A percentile compares a stretch with the other conserved stretches of the same genome.
Evolutionary conservation across 1,140 invertebrate genomes (phyloP).

Genomic region (Leptopilina boulardi): DNA sequence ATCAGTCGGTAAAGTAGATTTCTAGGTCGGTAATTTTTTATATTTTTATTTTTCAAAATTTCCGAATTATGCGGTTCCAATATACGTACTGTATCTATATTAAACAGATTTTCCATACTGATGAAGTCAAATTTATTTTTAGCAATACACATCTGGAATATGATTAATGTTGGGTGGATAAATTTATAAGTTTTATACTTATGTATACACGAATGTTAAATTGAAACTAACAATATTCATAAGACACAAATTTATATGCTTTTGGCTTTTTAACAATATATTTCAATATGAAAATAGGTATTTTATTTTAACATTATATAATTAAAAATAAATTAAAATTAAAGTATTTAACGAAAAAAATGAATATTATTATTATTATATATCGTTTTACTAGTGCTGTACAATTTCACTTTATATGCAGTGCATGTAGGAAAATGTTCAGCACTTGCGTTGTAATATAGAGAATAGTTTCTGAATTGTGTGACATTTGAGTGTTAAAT

Average conservation of each 20-base stretch:
- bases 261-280: too few species aligned
- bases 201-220: not conserved
- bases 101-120: not conserved
- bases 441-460: not conserved
- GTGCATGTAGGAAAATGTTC: not conserved
- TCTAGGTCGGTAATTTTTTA: too few species aligned
- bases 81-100: too few species aligned
- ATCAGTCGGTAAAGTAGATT: too few species aligned
- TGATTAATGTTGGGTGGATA: constrained; percentile 7
- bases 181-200: not conserved
- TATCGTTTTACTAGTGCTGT: not conserved
- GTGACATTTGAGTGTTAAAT: not conserved
- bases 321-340: too few species aligned
- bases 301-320: too few species aligned
- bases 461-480: constrained; percentile 2
- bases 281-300: too few species aligned
- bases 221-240: not conserved
- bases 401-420: not conserved
- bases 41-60: too few species aligned
- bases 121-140: constrained; percentile 15
- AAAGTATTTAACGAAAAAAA: too few species aligned
- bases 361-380: not conserved
- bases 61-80: too few species aligned
- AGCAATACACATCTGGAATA: not conserved
- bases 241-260: too few species aligned